Conservation (phyloP, 2,113 vertebrate genomes). For the Podarcis muralis region DNA sequence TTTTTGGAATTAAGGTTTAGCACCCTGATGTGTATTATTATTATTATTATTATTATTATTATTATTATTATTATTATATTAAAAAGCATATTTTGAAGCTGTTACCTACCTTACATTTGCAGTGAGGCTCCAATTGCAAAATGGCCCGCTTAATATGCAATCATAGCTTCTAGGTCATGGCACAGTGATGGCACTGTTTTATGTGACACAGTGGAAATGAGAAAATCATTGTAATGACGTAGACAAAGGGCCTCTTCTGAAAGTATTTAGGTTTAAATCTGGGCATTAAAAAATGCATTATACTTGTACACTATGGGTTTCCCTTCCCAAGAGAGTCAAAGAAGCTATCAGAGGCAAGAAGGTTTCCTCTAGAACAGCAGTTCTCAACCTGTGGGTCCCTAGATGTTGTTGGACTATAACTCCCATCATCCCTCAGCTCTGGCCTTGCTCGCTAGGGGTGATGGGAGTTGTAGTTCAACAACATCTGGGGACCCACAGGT, state of each 20-base stretch:
- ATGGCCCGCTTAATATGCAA: background rate
- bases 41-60: too few species aligned
- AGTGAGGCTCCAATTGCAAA: background rate
- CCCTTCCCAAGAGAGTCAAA: background rate
- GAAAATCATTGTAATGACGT: background rate
- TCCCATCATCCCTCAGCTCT: too few species aligned
- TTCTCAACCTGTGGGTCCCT: too few species aligned
- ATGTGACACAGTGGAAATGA: background rate
- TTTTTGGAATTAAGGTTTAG: background rate
- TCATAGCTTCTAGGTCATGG: background rate
- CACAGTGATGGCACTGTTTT: background rate
- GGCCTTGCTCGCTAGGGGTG: too few species aligned
- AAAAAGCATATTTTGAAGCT: background rate
- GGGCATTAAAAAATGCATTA: background rate
- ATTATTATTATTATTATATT: background rate
- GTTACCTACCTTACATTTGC: background rate
- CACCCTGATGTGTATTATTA: background rate
- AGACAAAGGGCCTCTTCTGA: background rate
- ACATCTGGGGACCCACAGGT: too few species aligned
- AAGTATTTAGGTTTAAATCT: background rate
- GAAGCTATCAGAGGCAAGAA: background rate
- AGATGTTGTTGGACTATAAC: too few species aligned
- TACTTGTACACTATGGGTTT: background rate
- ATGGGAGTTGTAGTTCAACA: too few species aligned
- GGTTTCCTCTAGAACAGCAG: background rate